Evolutionary conservation across 1,140 invertebrate genomes (phyloP).

Genomic region (Heliconius nattereri): DNA sequence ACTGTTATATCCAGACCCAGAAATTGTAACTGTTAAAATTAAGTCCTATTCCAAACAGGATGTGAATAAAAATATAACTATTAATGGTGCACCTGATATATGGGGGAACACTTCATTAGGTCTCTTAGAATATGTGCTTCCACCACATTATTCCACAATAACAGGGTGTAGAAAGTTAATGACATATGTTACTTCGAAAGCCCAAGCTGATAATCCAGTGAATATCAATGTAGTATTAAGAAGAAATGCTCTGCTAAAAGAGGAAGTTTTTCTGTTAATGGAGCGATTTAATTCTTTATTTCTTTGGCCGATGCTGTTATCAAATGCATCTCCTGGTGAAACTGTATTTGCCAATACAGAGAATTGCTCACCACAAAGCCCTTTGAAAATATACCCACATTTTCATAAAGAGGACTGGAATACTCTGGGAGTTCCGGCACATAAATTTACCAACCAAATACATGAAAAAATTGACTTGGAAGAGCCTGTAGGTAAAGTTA

Average conservation of each 20-base stretch:
- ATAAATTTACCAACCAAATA: background rate
- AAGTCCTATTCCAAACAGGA: slow-evolving; percentile 68
- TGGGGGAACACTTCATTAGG: slow-evolving; percentile 53
- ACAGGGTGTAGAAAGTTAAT: slow-evolving; percentile 64
- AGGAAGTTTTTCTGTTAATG: slow-evolving; percentile 52
- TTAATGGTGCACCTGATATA: slow-evolving; percentile 52
- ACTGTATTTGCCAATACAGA: background rate
- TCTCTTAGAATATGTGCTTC: slow-evolving; percentile 53
- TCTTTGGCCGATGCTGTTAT: slow-evolving; percentile 67
- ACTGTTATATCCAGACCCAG: slow-evolving; percentile 42
- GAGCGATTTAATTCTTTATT: slow-evolving; percentile 66
- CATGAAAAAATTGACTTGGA: slow-evolving; percentile 1
- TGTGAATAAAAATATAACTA: slow-evolving; percentile 37
- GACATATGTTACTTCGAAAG: slow-evolving; percentile 37
- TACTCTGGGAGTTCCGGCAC: background rate
- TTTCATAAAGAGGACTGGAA: slow-evolving; percentile 11
- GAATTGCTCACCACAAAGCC: background rate
- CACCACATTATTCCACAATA: slow-evolving; percentile 68
- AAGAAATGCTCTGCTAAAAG: slow-evolving; percentile 53
- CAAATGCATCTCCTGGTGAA: slow-evolving; percentile 48
- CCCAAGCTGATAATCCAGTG: slow-evolving; percentile 29
- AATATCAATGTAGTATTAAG: slow-evolving; percentile 46
- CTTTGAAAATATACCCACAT: background rate
- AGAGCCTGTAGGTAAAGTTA: background rate
- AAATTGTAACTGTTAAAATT: slow-evolving; percentile 46